Evolutionary conservation across 2,888 invertebrate genomes (phyloP), one percentile per base, ranked within the genome.

Genomic region (Aphidius colemani): DNA sequence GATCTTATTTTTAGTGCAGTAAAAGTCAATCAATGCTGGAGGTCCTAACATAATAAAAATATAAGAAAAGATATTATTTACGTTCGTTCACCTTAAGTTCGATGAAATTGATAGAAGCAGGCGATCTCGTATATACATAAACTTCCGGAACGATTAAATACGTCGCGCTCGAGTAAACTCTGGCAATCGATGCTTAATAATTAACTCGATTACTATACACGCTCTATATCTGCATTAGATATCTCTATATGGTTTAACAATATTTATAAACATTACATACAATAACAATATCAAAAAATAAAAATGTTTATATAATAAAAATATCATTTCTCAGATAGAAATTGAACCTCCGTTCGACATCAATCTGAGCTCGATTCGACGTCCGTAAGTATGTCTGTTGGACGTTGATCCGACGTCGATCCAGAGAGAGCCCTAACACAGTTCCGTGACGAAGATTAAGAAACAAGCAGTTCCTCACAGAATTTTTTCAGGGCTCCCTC

Each of bases 101-200:
- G 18, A 13, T 13, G 13, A 50, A 50, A 50, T 50, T 50, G 50
- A 50, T 48, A 50, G 9, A 18, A 51, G 50, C 48, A 63, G 59
- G 41, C 53, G 51, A 63, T 57, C 57, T 46, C 43, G 58, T 56
- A 59, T 57, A 57, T 40, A 13, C 10, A 44, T 6, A 43, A 46
- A 67, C 63, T 67, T 64, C 67, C 67, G 67, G 61, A 61, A 56
- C 57, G 66, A 67, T 66, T 66, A 66, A 67, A 67, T 66, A 61
- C 66, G 66, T 64, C 57, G 62, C 58, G 66, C 57, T 67, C 60
- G 64, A 67, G 62, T 62, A 61, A 50, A 44, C 65, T 46, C 61
- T 50, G 53, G 50, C 64, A 66, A 66, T 67, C 66, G 66, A 64
- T 66, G 64, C 62, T 57, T 50, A 66, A 67, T 67, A 67, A 67